A percentile compares a stretch with the other conserved stretches of the same genome.
Evolutionary conservation across 1,140 invertebrate genomes (phyloP).

Genomic region (Hylaeus volcanicus): DNA sequence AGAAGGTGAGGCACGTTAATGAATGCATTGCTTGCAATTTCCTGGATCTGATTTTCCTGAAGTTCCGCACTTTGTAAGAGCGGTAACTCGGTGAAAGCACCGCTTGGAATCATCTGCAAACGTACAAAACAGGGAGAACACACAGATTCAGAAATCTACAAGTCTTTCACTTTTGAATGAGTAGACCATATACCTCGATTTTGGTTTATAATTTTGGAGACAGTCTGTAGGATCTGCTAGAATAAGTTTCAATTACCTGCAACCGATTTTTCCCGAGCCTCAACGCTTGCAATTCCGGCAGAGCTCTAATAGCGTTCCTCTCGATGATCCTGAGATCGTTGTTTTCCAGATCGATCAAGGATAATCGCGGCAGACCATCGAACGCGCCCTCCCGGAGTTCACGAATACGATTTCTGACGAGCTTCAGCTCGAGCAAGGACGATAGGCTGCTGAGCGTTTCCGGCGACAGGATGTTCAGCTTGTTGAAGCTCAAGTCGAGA

Average conservation of each 20-base stretch:
- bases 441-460: slow-evolving; percentile 85
- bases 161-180: no score
- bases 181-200: no score
- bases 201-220: no score
- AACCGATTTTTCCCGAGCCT: slow-evolving; percentile 89
- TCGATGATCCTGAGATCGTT: slow-evolving; percentile 91
- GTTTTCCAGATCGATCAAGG: slow-evolving; percentile 88
- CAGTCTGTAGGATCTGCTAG: no score
- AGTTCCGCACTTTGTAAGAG: slow-evolving; percentile 88
- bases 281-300: slow-evolving; percentile 89
- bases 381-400: slow-evolving; percentile 87
- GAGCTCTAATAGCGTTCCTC: slow-evolving; percentile 86
- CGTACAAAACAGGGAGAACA: no score
- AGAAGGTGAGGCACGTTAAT: slow-evolving; percentile 88
- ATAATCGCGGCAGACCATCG: slow-evolving; percentile 85
- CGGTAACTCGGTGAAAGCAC: slow-evolving; percentile 88
- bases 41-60: slow-evolving; percentile 87
- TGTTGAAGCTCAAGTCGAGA: slow-evolving; percentile 90
- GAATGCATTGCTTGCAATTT: slow-evolving; percentile 89
- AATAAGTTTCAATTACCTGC: slow-evolving; percentile 76
- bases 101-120: slow-evolving; percentile 83
- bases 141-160: no score
- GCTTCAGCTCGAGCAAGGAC: slow-evolving; percentile 84
- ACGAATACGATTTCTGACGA: slow-evolving; percentile 88
- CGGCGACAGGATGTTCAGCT: slow-evolving; percentile 86